Evolutionary conservation across 2,888 invertebrate species (phyloP).

Genomic region (Aspidapion aeneum): DNA sequence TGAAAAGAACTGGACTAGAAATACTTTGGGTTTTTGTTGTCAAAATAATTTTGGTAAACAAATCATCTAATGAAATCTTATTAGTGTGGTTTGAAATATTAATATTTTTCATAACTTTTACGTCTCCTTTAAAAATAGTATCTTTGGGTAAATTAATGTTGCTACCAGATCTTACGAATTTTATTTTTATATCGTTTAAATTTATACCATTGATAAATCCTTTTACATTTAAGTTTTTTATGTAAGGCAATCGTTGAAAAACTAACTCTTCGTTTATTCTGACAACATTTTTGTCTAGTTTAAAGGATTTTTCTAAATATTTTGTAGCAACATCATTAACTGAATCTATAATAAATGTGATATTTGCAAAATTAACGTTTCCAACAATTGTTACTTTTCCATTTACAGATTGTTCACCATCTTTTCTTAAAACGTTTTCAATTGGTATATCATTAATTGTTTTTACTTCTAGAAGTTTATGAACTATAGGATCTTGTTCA

Average conservation of each 20-base stretch:
- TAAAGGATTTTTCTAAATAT: conserved; percentile 31
- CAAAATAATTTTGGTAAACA: conserved; percentile 46
- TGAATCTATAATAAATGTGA: conserved; percentile 41
- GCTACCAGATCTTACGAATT: conserved; percentile 34
- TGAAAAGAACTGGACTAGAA: conserved; percentile 43
- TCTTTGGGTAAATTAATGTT: conserved; percentile 30
- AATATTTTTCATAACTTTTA: conserved; percentile 22
- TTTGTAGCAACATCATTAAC: conserved; percentile 38
- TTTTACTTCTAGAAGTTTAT: conserved; percentile 39
- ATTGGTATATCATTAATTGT: conserved; percentile 46
- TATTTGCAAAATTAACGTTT: conserved; percentile 38
- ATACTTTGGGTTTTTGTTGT: conserved; percentile 41
- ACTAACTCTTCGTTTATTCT: conserved; percentile 39
- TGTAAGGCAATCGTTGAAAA: conserved; percentile 36
- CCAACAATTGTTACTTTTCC: conserved; percentile 40
- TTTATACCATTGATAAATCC: conserved; percentile 35
- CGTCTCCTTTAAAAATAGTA: conserved; percentile 35
- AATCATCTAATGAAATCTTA: conserved; percentile 40
- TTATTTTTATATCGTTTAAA: conserved; percentile 33
- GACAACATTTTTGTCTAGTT: conserved; percentile 30
- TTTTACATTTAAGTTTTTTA: conserved; percentile 35
- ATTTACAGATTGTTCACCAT: conserved; percentile 39
- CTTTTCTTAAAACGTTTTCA: conserved; percentile 45
- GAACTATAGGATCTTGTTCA: conserved; percentile 40
- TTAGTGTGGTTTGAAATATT: conserved; percentile 32